phyloP scores from a whole-genome alignment of 2,113 vertebrate genomes.

The Pungitius pungitius region DNA sequence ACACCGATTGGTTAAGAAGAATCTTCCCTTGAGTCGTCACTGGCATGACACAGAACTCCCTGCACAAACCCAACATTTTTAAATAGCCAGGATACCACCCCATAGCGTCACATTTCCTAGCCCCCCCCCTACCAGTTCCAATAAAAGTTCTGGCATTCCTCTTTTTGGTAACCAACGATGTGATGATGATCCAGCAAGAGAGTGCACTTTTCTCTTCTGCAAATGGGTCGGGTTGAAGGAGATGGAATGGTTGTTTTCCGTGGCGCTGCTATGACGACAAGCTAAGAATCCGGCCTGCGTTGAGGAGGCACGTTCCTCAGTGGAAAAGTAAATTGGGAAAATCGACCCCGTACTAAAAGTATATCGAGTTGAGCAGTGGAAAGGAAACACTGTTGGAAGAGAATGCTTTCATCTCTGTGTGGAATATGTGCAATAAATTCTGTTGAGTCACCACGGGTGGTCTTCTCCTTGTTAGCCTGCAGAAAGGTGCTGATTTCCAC shows the following conservation, averaged over 20 bases:
- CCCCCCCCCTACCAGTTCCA: no score
- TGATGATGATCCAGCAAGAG: neutral
- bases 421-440: constrained; percentile 24
- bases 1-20: neutral
- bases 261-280: neutral
- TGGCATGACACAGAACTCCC: neutral
- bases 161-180: neutral
- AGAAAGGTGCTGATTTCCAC: neutral
- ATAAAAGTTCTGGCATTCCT: neutral
- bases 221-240: neutral
- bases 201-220: neutral
- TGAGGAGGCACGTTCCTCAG: neutral
- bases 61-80: neutral
- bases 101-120: no score
- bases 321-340: neutral
- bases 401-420: constrained; percentile 22
- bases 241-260: neutral
- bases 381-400: neutral
- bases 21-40: neutral
- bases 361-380: neutral
- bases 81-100: neutral
- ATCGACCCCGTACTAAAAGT: neutral
- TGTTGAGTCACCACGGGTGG: constrained; percentile 16
- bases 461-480: neutral
- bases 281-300: neutral